These are phyloP conservation scores for Neoarius graeffei DNA, from an alignment of 2,113 vertebrate genomes.

Conservation along the genomic window DNA sequence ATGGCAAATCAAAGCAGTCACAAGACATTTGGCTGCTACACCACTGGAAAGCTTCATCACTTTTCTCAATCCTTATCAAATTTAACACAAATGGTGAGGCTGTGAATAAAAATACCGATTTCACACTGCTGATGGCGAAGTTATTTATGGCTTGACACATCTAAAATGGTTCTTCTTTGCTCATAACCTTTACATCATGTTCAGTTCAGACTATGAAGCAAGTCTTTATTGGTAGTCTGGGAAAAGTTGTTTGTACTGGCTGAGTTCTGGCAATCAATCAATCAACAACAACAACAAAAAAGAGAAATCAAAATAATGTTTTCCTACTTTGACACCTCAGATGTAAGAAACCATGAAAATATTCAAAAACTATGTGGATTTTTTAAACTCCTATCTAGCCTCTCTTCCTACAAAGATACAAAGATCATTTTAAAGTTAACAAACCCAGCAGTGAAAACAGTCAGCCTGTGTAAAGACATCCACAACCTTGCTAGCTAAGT, in stretches of 20 bases:
- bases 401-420: too few relatives aligned
- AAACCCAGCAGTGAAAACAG: too few relatives aligned
- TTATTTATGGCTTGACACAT: background rate
- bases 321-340: background rate
- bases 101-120: background rate
- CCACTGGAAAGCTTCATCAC: background rate
- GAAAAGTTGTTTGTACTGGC: background rate
- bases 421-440: too few relatives aligned
- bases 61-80: background rate
- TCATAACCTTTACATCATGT: background rate
- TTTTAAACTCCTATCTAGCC: too few relatives aligned
- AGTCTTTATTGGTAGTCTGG: too few relatives aligned
- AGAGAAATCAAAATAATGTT: background rate
- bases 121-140: background rate
- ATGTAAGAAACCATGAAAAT: too few relatives aligned
- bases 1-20: background rate
- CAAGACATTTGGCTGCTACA: background rate
- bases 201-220: background rate
- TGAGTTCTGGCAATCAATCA: background rate
- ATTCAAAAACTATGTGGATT: background rate
- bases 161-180: background rate
- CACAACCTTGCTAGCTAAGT: too few relatives aligned
- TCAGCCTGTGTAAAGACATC: too few relatives aligned
- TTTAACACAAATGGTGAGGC: background rate
- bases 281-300: background rate